Evolutionary conservation across 1,140 invertebrate genomes (phyloP).

Genomic region (Dendrolimus punctatus): DNA sequence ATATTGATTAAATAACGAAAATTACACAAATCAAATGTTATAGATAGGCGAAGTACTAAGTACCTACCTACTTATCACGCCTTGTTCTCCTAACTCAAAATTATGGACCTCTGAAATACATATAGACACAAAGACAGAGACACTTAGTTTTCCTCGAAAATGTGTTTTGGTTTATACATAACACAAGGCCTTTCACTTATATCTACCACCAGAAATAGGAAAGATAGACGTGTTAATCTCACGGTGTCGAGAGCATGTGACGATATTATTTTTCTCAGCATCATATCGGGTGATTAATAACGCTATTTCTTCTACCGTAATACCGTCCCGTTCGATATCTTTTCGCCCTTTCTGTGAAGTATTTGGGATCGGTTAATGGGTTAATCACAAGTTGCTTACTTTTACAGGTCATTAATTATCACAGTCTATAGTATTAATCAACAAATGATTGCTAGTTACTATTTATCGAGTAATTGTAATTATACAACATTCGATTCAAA

Average conservation of each 20-base stretch:
- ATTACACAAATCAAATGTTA: too few relatives aligned
- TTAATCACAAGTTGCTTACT: slow-evolving; percentile 12
- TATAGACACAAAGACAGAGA: too few relatives aligned
- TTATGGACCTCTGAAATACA: too few relatives aligned
- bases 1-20: too few relatives aligned
- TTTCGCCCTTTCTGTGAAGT: slow-evolving; percentile 17
- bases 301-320: slow-evolving; percentile 44
- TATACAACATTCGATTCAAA: too few relatives aligned
- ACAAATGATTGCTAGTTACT: slow-evolving; percentile 4
- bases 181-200: background rate
- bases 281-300: slow-evolving; percentile 64
- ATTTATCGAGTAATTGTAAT: background rate
- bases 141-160: slow-evolving; percentile 8
- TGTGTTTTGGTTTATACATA: slow-evolving; percentile 10
- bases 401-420: too few relatives aligned
- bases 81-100: too few relatives aligned
- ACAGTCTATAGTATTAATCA: too few relatives aligned
- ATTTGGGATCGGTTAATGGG: slow-evolving; percentile 23
- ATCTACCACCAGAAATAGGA: slow-evolving; percentile 18
- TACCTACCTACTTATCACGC: too few relatives aligned
- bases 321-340: slow-evolving; percentile 31
- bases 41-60: too few relatives aligned
- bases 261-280: slow-evolving; percentile 60
- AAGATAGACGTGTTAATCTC: slow-evolving; percentile 57
- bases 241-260: slow-evolving; percentile 56